A percentile compares a stretch with the other conserved stretches of the same genome.
Evolutionary conservation across 2,888 invertebrate genomes (phyloP).

Genomic region (Hyposoter didymator): DNA sequence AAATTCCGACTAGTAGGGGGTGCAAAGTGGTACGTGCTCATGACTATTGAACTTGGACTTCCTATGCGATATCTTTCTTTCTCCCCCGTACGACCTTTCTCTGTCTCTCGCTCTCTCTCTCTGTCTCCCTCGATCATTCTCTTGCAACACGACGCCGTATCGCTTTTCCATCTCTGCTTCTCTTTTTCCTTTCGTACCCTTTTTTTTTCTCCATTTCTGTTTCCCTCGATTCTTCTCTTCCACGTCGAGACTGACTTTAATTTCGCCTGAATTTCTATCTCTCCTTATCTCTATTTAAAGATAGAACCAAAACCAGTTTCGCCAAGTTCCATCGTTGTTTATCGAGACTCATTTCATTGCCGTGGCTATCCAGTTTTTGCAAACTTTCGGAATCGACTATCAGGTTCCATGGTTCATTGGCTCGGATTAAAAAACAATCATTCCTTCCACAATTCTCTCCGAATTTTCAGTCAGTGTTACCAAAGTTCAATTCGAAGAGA

Average conservation of each 20-base stretch:
- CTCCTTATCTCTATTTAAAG: neutral
- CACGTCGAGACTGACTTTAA: too few species aligned
- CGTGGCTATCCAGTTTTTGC: neutral
- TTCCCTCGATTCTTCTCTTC: too few species aligned
- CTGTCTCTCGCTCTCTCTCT: neutral
- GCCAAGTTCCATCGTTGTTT: neutral
- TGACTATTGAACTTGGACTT: slow-evolving; percentile 26
- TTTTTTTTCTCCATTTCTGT: neutral
- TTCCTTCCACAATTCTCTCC: neutral
- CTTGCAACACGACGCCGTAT: neutral
- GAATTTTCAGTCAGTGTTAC: neutral
- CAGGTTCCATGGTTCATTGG: neutral
- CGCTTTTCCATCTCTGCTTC: neutral
- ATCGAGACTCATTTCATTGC: neutral
- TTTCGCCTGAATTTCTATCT: neutral
- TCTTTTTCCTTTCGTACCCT: neutral
- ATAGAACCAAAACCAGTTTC: neutral
- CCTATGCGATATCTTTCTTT: neutral
- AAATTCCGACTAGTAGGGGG: slow-evolving; percentile 36
- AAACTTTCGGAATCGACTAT: neutral
- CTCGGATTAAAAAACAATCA: neutral
- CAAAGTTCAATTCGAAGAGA: neutral
- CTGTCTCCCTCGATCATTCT: neutral
- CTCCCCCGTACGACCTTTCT: neutral
- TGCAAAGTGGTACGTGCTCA: slow-evolving; percentile 27